These are phyloP conservation scores for Acrocyrtus sp. DNA, from an alignment of 2,888 invertebrate genomes.

Conservation along the genomic window DNA sequence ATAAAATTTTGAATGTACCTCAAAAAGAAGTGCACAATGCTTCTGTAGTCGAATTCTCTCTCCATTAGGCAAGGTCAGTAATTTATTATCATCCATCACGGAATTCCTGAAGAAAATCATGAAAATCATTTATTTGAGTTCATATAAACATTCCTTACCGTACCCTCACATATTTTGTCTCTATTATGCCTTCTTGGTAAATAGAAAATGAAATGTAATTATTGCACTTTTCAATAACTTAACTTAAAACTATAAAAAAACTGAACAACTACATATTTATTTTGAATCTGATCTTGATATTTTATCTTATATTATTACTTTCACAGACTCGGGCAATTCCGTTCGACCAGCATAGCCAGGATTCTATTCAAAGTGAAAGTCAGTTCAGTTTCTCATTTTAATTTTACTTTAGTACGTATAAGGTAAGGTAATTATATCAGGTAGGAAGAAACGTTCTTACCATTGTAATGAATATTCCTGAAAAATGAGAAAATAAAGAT, in stretches of 20 bases:
- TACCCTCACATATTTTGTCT: too few species aligned
- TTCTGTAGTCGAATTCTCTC: constrained; percentile 85
- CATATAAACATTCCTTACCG: too few species aligned
- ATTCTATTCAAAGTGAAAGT: constrained; percentile 71
- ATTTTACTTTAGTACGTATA: neutral
- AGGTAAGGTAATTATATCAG: neutral
- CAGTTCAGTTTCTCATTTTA: too few species aligned
- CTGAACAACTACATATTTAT: too few species aligned
- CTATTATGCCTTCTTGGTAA: too few species aligned
- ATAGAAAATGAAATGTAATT: too few species aligned
- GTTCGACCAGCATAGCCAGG: constrained; percentile 88
- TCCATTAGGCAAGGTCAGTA: constrained; percentile 90
- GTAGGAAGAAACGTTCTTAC: neutral
- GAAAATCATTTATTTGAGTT: too few species aligned
- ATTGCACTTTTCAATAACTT: too few species aligned
- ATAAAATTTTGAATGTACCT: constrained; percentile 69
- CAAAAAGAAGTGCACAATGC: constrained; percentile 86
- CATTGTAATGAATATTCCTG: constrained; percentile 86
- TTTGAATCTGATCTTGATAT: too few species aligned
- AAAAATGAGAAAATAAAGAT: neutral
- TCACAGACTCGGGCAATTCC: constrained; percentile 91
- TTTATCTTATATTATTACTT: too few species aligned
- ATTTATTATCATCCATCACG: constrained; percentile 94
- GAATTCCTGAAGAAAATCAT: too few species aligned
- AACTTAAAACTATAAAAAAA: too few species aligned